Percentiles rank a stretch among this genome's conserved stretches.
These are phyloP conservation scores for Drosophila mojavensis DNA, from an alignment of 1,140 invertebrate species.

Conservation along the genomic window DNA sequence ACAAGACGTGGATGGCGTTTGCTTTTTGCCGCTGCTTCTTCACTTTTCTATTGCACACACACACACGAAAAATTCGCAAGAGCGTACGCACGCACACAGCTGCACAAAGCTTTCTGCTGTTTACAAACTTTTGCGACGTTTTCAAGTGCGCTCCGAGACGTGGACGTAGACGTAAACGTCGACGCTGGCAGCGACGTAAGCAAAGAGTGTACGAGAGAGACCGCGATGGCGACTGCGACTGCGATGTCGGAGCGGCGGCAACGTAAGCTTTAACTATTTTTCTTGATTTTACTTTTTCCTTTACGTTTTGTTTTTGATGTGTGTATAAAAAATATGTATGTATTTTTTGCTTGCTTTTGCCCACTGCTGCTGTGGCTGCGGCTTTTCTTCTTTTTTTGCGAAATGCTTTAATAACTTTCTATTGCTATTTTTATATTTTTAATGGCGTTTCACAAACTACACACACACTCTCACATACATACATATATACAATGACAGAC, in stretches of 20 bases:
- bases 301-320: slow-evolving; percentile 18
- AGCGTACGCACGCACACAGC: slow-evolving; percentile 41
- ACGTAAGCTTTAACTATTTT: slow-evolving; percentile 78
- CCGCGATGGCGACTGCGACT: slow-evolving; percentile 18
- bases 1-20: slow-evolving; percentile 25
- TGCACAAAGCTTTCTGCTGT: slow-evolving; percentile 68
- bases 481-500: slow-evolving; percentile 31
- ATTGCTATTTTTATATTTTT: slow-evolving; percentile 77
- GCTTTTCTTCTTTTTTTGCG: slow-evolving; percentile 54
- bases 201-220: slow-evolving; percentile 18
- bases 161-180: slow-evolving; percentile 11
- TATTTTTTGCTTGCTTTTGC: slow-evolving; percentile 52
- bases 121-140: slow-evolving; percentile 82
- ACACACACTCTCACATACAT: slow-evolving; percentile 19
- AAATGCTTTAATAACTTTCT: slow-evolving; percentile 78
- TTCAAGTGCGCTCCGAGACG: slow-evolving; percentile 70
- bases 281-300: slow-evolving; percentile 30
- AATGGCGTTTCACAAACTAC: slow-evolving; percentile 28
- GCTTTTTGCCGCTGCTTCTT: slow-evolving; percentile 51
- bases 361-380: slow-evolving; percentile 34
- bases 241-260: slow-evolving; percentile 34
- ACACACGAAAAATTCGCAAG: slow-evolving; percentile 29
- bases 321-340: slow-evolving; percentile 36
- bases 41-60: slow-evolving; percentile 60
- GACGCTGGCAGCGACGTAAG: slow-evolving; percentile 38